Conservation (phyloP, 1,140 invertebrate genomes). For the Hirudo medicinalis region DNA sequence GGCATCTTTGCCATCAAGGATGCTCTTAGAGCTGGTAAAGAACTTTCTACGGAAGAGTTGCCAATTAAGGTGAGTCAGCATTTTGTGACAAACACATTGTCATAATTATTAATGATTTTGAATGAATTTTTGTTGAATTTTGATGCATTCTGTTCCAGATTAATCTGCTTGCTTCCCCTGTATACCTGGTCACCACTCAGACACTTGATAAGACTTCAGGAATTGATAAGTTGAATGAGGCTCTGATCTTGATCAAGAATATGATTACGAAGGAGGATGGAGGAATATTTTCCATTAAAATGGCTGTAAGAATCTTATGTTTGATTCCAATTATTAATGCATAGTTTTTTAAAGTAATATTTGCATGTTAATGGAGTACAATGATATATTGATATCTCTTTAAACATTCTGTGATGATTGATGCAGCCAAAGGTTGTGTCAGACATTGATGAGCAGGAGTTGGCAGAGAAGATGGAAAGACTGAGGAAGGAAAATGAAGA, state of each 20-base stretch:
- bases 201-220: conserved; percentile 91
- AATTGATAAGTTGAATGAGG: conserved; percentile 53
- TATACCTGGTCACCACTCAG: conserved; percentile 96
- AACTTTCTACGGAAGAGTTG: conserved; percentile 76
- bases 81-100: too few relatives aligned
- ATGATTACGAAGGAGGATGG: conserved; percentile 63
- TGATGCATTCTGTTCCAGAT: conserved; percentile 48
- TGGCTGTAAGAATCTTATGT: conserved; percentile 11
- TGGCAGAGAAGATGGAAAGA: conserved; percentile 79
- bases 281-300: conserved; percentile 72
- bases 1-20: conserved; percentile 96
- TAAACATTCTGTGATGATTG: conserved; percentile 19
- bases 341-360: not conserved
- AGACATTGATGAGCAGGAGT: conserved; percentile 79
- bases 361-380: too few relatives aligned
- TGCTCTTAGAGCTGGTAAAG: conserved; percentile 79
- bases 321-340: not conserved
- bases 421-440: conserved; percentile 89
- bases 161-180: conserved; percentile 92
- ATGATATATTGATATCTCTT: not conserved
- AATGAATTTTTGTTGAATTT: too few relatives aligned
- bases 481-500: conserved; percentile 54
- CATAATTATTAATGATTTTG: too few relatives aligned
- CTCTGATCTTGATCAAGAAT: conserved; percentile 71
- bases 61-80: conserved; percentile 61